Base-by-base conservation (phyloP, 2,888 invertebrate genomes). In the Epicampocera succincta region DNA sequence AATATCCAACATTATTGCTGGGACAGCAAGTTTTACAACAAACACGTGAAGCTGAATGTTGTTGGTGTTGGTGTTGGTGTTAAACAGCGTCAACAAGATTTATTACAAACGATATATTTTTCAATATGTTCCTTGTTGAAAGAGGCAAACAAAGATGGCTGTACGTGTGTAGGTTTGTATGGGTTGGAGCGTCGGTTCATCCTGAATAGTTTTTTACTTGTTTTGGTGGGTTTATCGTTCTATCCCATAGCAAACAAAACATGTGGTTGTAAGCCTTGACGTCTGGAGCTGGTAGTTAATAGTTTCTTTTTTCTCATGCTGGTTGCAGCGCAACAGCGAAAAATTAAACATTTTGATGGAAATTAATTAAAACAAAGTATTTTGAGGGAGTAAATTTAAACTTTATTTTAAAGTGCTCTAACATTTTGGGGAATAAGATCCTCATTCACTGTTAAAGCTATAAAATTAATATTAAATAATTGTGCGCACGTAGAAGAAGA, bases 21-120 rank as follows among this genome's bases (percentile, higher is more conserved):
- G 33, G 54, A 38, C 1, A 46, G 46, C 29, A 15, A 61, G 0
- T 17, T 46, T 1, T 25, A 61, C 29, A 74, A 44, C 21, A 48
- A 38, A 12, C 60, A 21, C 25, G 58, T 40, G 46, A 58, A 74
- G 58, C 52, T 61, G 12, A 29, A 61, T 19, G 44, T 61, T 60
- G 77, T 58, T 69, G 38, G 65, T 65, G 63, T 72, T 19, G 44
- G 52, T 60, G 77, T 58, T 69, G 38, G 65, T 65, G 63, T 72
- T 77, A 29, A 73, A 74, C 40, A 75, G 66, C 76, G 46, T 66
- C 75, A 79, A 72, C 58, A 75, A 72, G 83, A 79, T 77, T 73
- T 75, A 74, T 71, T 78, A 75, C 71, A 74, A 71, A 44, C 58
- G 58, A 66, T 60, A 75, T 58, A 58, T 52, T 44, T 69, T 69